Conservation (phyloP, 2,113 vertebrate genomes). For the Ammodytes marinus region DNA sequence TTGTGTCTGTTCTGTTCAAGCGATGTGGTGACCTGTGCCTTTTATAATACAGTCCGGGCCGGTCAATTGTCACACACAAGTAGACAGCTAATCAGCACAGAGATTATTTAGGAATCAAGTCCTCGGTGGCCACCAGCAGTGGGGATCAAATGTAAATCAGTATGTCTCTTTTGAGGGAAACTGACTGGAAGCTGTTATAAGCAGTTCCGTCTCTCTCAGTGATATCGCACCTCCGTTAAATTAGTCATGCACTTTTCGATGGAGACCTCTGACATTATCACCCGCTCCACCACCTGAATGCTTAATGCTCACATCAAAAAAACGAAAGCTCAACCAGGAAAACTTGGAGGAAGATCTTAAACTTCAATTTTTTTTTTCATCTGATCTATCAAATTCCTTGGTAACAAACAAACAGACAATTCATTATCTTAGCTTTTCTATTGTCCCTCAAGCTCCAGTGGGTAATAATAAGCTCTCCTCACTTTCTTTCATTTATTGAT, state of each 20-base stretch:
- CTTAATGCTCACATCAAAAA: constrained; percentile 49
- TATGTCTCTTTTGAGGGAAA: constrained; percentile 45
- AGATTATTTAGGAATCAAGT: constrained; percentile 18
- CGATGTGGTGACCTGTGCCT: not conserved
- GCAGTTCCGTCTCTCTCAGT: constrained; percentile 20
- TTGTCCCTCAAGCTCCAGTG: constrained; percentile 33
- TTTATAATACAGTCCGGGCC: constrained; percentile 34
- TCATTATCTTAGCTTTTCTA: constrained; percentile 16
- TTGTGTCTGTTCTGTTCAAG: not conserved
- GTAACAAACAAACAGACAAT: not conserved
- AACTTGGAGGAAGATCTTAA: constrained; percentile 5
- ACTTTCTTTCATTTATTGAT: constrained; percentile 46
- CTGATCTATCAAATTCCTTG: constrained; percentile 9
- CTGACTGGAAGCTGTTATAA: constrained; percentile 45
- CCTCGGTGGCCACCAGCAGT: constrained; percentile 23
- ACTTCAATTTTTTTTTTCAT: constrained; percentile 14
- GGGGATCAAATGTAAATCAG: constrained; percentile 60
- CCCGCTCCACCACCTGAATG: constrained; percentile 40
- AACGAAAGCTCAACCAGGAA: not conserved
- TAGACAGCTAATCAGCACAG: not conserved
- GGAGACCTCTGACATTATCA: constrained; percentile 61
- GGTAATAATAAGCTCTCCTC: constrained; percentile 46
- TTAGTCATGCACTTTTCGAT: constrained; percentile 52
- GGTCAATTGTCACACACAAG: constrained; percentile 34
- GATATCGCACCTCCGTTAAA: constrained; percentile 47